Percentiles rank a stretch among this genome's conserved stretches.
These are phyloP conservation scores for Bellardia bayeri DNA, from an alignment of 2,888 invertebrate genomes.

Conservation along the genomic window DNA sequence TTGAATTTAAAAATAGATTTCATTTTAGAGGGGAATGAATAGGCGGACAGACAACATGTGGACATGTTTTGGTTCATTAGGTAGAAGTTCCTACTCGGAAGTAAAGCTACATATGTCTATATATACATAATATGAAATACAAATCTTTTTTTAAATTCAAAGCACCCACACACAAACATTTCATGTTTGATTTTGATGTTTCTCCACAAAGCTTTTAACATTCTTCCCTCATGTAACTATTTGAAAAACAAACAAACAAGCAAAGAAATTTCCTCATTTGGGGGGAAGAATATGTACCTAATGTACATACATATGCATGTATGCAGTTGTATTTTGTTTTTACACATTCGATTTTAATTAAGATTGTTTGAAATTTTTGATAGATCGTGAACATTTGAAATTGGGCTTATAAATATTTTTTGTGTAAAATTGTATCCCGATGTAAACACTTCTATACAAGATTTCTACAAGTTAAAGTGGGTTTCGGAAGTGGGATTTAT, in stretches of 20 bases:
- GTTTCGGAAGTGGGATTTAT: too few species aligned
- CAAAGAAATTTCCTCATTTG: constrained; percentile 1
- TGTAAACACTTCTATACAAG: too few species aligned
- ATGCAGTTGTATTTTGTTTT: not conserved
- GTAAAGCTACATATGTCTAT: constrained; percentile 17
- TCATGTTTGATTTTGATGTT: constrained; percentile 12
- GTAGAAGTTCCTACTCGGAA: constrained; percentile 56
- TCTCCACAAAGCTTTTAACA: constrained; percentile 45
- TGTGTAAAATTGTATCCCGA: too few species aligned
- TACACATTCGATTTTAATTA: constrained; percentile 22
- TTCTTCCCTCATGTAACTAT: not conserved
- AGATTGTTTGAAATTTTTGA: constrained; percentile 8
- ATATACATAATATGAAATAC: not conserved
- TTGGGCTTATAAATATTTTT: not conserved
- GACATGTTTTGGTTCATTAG: constrained; percentile 3
- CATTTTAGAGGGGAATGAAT: not conserved
- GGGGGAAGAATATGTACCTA: not conserved
- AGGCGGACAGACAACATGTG: not conserved
- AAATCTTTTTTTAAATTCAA: constrained; percentile 6
- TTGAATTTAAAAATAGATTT: constrained; percentile 52
- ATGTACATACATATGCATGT: too few species aligned
- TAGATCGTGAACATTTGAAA: constrained; percentile 28
- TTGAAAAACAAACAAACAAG: not conserved
- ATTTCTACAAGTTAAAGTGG: too few species aligned
- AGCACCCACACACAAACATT: constrained; percentile 16